Evolutionary conservation across 1,140 invertebrate species (phyloP).

Genomic region (Radopholus similis): DNA sequence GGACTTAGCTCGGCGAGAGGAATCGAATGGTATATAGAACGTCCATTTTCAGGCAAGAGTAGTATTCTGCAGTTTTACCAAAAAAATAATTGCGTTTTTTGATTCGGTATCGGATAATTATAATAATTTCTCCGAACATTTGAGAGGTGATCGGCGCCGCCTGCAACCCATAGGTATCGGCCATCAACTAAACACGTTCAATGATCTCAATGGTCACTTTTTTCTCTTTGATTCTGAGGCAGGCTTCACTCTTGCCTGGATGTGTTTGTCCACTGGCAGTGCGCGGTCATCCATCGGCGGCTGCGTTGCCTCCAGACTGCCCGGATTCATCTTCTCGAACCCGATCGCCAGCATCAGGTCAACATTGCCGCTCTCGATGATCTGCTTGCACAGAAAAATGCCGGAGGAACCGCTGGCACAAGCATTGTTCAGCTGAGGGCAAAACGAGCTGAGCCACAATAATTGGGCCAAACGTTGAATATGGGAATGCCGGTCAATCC

Average conservation of each 20-base stretch:
- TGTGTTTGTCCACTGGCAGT: constrained; percentile 87
- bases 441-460: background rate
- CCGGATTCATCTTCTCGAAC: constrained; percentile 95
- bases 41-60: too few species aligned
- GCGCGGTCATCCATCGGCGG: constrained; percentile 71
- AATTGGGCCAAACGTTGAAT: constrained; percentile 88
- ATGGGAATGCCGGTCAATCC: constrained; percentile 95
- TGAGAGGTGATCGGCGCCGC: constrained; percentile 37
- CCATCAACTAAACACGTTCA: constrained; percentile 67
- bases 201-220: background rate
- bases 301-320: constrained; percentile 75
- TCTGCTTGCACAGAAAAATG: constrained; percentile 80
- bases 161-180: constrained; percentile 72
- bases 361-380: constrained; percentile 71
- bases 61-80: too few species aligned
- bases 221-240: too few species aligned
- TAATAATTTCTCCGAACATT: constrained; percentile 9
- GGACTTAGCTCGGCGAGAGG: too few species aligned
- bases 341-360: constrained; percentile 87
- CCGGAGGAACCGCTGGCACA: constrained; percentile 93
- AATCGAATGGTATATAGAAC: too few species aligned
- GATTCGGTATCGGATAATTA: background rate
- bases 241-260: constrained; percentile 63
- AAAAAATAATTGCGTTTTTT: constrained; percentile 73
- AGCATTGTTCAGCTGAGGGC: constrained; percentile 77